Conservation (phyloP, 2,888 invertebrate species). For the Hedya salicella region DNA sequence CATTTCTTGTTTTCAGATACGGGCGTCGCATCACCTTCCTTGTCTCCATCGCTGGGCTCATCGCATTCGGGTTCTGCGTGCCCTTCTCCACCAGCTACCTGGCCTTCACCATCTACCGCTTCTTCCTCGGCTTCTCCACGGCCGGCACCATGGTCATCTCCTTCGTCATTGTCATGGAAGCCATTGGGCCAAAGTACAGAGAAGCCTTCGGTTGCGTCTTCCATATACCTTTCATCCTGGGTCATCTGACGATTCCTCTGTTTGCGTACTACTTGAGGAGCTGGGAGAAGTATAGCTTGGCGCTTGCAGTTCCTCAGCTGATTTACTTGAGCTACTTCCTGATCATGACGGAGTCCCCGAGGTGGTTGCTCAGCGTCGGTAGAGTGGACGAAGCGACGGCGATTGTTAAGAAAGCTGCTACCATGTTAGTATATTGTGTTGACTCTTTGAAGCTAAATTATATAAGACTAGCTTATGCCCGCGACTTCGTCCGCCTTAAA, state of each 20-base stretch:
- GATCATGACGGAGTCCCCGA: slow-evolving; percentile 91
- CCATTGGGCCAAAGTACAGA: slow-evolving; percentile 83
- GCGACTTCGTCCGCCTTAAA: too few species aligned
- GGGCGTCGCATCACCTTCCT: slow-evolving; percentile 91
- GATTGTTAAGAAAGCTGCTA: slow-evolving; percentile 88
- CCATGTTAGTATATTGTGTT: slow-evolving; percentile 61
- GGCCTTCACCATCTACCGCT: slow-evolving; percentile 86
- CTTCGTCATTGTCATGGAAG: slow-evolving; percentile 88
- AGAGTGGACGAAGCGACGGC: slow-evolving; percentile 86
- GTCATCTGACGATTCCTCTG: slow-evolving; percentile 86
- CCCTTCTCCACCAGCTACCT: slow-evolving; percentile 87
- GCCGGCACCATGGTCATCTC: slow-evolving; percentile 93
- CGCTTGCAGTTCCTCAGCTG: slow-evolving; percentile 85
- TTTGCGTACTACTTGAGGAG: slow-evolving; percentile 87
- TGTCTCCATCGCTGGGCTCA: slow-evolving; percentile 87
- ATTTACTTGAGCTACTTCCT: slow-evolving; percentile 88
- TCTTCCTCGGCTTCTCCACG: slow-evolving; percentile 89
- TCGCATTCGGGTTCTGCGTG: slow-evolving; percentile 87
- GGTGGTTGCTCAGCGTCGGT: slow-evolving; percentile 91
- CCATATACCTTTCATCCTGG: slow-evolving; percentile 88
- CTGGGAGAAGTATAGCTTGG: slow-evolving; percentile 87
- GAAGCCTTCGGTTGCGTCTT: slow-evolving; percentile 86
- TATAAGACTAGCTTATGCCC: too few species aligned
- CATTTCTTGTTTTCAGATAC: slow-evolving; percentile 80
- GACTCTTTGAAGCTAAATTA: too few species aligned